These are phyloP conservation scores for Lycaon pictus DNA, from an alignment of 2,113 vertebrate genomes.

Conservation along the genomic window DNA sequence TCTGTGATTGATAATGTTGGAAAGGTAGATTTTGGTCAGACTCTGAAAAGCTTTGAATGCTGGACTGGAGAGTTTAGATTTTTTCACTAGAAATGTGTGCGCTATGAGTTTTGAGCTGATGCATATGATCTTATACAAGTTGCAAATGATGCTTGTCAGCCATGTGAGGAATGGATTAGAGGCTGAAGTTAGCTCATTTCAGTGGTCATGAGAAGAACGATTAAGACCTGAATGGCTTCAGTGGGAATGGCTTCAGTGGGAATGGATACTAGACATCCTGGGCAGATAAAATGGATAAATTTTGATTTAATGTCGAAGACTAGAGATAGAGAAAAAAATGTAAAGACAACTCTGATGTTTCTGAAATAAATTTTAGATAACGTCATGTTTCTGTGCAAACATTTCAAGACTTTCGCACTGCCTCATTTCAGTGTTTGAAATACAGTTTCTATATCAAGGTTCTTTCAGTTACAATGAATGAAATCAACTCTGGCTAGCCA, in stretches of 20 bases:
- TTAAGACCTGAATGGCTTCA: not conserved
- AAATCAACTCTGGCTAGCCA: not conserved
- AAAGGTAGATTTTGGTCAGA: not conserved
- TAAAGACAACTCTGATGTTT: conserved; percentile 22
- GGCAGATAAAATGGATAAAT: not conserved
- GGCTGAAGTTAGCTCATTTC: not conserved
- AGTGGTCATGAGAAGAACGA: not conserved
- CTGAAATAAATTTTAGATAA: conserved; percentile 43
- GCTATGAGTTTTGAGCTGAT: conserved; percentile 1
- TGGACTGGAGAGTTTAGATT: not conserved
- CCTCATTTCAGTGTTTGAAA: conserved; percentile 4
- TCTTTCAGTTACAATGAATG: not conserved
- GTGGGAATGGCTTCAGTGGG: not conserved
- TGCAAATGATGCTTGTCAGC: not conserved
- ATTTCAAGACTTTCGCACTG: conserved; percentile 8
- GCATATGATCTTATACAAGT: not conserved
- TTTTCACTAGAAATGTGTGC: not conserved
- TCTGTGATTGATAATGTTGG: not conserved
- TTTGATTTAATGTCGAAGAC: not conserved
- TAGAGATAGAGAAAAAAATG: not conserved
- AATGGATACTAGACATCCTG: not conserved
- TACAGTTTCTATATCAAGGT: not conserved
- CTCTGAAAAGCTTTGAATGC: not conserved
- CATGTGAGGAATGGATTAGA: not conserved
- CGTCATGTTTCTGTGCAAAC: not conserved